phyloP scores from a whole-genome alignment of 2,113 vertebrate genomes.

The Microcebus tavaratra region DNA sequence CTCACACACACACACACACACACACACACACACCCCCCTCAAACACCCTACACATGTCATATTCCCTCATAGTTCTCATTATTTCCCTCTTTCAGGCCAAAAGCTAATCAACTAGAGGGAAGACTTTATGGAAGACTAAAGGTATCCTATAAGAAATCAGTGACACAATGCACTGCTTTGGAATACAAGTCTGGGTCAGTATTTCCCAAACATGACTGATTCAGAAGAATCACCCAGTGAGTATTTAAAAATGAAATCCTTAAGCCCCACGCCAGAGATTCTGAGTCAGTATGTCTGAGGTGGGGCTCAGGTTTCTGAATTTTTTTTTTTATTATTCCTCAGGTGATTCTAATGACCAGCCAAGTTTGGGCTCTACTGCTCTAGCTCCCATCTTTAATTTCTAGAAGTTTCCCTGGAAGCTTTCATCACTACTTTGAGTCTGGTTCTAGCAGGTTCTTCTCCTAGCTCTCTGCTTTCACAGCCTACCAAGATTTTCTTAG shows the following conservation, averaged over 20 bases:
- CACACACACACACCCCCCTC: too few relatives aligned
- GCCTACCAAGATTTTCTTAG: not conserved
- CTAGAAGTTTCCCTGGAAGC: not conserved
- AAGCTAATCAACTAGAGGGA: not conserved
- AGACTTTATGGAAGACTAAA: not conserved
- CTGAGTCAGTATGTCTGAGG: not conserved
- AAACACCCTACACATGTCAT: not conserved
- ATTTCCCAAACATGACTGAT: conserved; percentile 40
- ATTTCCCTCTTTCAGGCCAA: conserved; percentile 22
- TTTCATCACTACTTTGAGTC: not conserved
- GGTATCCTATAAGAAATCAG: not conserved
- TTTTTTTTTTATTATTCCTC: not conserved
- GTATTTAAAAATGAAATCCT: conserved; percentile 35
- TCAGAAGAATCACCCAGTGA: conserved; percentile 24
- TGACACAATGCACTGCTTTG: not conserved
- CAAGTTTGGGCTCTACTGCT: not conserved
- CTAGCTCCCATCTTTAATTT: not conserved
- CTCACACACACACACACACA: not conserved
- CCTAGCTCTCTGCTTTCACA: not conserved
- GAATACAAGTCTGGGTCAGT: not conserved
- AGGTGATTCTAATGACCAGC: not conserved
- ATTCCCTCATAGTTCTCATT: not conserved
- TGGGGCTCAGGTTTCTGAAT: not conserved
- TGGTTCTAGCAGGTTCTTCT: not conserved
- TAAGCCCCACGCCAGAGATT: not conserved